Evolutionary conservation across 2,797 vertebrate species (phyloP), one percentile per base, ranked within the genome.

Genomic region (Otolemur crassicaudatus): DNA sequence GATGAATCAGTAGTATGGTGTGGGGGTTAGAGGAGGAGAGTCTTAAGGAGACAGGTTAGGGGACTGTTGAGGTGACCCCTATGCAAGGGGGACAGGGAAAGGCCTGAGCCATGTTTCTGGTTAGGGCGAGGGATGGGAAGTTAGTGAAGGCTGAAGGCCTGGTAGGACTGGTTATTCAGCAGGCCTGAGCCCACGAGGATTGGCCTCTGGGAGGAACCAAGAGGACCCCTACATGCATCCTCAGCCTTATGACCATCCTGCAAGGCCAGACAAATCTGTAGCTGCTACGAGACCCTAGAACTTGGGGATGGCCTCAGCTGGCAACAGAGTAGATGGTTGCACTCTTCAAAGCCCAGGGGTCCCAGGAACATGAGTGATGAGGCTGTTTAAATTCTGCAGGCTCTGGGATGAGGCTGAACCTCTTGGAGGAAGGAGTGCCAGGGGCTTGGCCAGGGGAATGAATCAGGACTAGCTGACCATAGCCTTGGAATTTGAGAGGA

Each of bases 61-160:
- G 67, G 83, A 40, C 49, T 53, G 7, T 34, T 65, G 40, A 43
- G 43, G 40, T 61, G 46, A 76, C 19, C n/a, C 17, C 27, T 25
- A 22, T 27, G 5, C 34, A 37, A 53, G 40, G 0, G 0, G 4
- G 7, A 11, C 4, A 40, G 14, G 19, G n/a, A 87, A 58, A 63
- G 31, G 4, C 22, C 34, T 69, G 3, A 61, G 4, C 34, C 8
- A 2, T 14, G 40, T 43, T 94, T 82, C 73, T 77, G 61, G 60
- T 70, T 88, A 75, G n/a, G 13, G 10, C 34, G 19, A 73, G 49
- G 31, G 27, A 17, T n/a, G 37, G 7, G 77, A 34, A n/a, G 2
- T 87, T 56, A 61, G 17, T 14, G 12, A 90, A 40, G 25, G 40
- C n/a, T 14, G 12, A 90, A 40, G 25, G 40, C n/a, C 29, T 31